Base-by-base conservation (phyloP, 1,140 invertebrate species). In the Meloidogyne floridensis region DNA sequence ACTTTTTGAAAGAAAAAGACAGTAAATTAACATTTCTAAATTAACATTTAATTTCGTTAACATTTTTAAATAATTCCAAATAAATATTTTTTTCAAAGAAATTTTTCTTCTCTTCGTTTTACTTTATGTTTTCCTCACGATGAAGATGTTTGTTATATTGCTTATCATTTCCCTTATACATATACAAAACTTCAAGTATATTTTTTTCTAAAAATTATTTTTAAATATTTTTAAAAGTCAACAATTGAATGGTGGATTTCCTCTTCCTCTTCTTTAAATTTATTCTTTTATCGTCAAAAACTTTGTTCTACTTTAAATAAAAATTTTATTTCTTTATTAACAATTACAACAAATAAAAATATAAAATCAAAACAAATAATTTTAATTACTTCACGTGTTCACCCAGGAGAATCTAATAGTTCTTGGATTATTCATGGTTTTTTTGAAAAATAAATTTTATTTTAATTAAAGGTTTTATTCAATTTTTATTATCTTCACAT, bases 151-250 rank as follows among this genome's bases (percentile, higher is more conserved):
- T 95, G 97, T 80, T 98, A 96, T 90, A 92, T 98, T 82, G 96
- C 96, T 11, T 96, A 98, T 90, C 96, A 96, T 91, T 98, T 96
- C 90, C 97, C 97, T 0, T 98, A 98, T 91, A 97, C 96, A 0
- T 98, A 97, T 88, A 94, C 94, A 11, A 93, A 93, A 87, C 90
- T 96, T 83, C 91, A 94, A 92, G 93, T 94, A 84, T 89, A 91
- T 71, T 32, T 32, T 32, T 32, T 32, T 54, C 18, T 81, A 42
- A 95, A 69, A 95, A 91, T 92, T 91, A 75, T 91, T 92, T 83
- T 88, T 92, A 0, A 86, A 88, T 43, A 18, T 82, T 11, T 93
- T 79, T 93, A 95, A 93, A 93, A 94, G 8, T 91, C 94, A n/a
- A 94, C 86, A n/a, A 75, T 90, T 18, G 86, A 90, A 47, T 32